Evolutionary conservation across 2,888 invertebrate species (phyloP).

Genomic region (Lypha dubia): DNA sequence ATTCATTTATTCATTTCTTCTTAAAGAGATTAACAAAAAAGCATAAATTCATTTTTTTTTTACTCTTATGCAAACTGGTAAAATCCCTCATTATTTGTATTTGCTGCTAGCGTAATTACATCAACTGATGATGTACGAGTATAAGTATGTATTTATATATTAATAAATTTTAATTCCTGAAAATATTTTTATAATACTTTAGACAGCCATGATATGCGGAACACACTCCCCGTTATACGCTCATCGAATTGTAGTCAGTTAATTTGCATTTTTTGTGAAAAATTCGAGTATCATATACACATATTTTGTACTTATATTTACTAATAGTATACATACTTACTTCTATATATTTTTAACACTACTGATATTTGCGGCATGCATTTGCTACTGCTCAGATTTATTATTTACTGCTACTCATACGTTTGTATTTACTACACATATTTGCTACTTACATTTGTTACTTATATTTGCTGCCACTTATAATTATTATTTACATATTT

Average conservation of each 20-base stretch:
- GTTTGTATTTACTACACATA: no score
- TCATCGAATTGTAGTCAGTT: not conserved
- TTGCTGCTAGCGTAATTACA: not conserved
- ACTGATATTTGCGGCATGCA: no score
- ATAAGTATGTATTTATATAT: not conserved
- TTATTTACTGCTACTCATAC: not conserved
- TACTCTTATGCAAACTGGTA: not conserved
- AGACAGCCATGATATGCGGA: slow-evolving; percentile 20
- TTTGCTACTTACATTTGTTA: no score
- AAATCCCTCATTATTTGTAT: not conserved
- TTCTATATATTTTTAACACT: not conserved
- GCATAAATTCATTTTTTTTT: not conserved
- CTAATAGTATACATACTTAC: no score
- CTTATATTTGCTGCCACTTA: not conserved
- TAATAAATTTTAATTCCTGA: not conserved
- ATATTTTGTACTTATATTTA: no score
- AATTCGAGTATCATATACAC: no score
- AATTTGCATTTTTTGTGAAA: not conserved
- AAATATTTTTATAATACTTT: slow-evolving; percentile 13
- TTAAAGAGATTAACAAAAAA: slow-evolving; percentile 25
- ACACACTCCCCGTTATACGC: slow-evolving; percentile 7
- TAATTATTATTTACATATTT: not conserved
- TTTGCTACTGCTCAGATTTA: no score
- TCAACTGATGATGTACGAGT: not conserved
- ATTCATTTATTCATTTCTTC: no score